phyloP scores from a whole-genome alignment of 1,140 invertebrate species.

The Cydia splendana region DNA sequence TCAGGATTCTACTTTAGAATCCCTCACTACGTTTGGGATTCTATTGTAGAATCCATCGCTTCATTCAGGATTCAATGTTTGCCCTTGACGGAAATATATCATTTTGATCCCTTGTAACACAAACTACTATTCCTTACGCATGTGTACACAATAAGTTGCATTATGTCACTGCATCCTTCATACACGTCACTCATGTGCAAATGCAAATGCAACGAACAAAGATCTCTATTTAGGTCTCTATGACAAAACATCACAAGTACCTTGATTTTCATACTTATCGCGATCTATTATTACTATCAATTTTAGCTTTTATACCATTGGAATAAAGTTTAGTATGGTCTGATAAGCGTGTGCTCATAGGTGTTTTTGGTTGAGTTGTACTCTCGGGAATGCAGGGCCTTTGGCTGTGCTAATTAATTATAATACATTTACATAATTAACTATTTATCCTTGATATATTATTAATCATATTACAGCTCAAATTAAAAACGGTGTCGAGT shows the following conservation, averaged over 20 bases:
- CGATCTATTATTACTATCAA: not conserved
- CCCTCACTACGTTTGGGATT: too few relatives aligned
- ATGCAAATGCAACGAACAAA: conserved; percentile 1
- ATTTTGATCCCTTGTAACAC: too few relatives aligned
- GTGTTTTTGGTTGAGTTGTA: not conserved
- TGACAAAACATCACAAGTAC: not conserved
- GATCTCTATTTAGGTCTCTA: not conserved
- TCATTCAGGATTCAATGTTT: too few relatives aligned
- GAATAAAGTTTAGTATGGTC: not conserved
- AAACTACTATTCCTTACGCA: not conserved
- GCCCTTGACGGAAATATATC: too few relatives aligned
- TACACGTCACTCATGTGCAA: not conserved
- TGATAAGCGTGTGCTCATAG: too few relatives aligned
- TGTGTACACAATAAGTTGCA: not conserved
- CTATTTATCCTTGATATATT: not conserved
- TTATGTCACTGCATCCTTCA: conserved; percentile 10
- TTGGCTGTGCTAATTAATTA: conserved; percentile 4
- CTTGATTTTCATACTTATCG: not conserved
- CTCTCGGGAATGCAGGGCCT: not conserved
- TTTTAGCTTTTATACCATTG: not conserved
- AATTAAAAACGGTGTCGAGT: too few relatives aligned
- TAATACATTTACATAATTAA: not conserved
- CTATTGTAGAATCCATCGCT: too few relatives aligned
- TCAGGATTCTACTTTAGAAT: too few relatives aligned
- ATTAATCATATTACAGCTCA: not conserved